phyloP scores from a whole-genome alignment of 2,888 invertebrate genomes.

The Drosophila falleni region DNA sequence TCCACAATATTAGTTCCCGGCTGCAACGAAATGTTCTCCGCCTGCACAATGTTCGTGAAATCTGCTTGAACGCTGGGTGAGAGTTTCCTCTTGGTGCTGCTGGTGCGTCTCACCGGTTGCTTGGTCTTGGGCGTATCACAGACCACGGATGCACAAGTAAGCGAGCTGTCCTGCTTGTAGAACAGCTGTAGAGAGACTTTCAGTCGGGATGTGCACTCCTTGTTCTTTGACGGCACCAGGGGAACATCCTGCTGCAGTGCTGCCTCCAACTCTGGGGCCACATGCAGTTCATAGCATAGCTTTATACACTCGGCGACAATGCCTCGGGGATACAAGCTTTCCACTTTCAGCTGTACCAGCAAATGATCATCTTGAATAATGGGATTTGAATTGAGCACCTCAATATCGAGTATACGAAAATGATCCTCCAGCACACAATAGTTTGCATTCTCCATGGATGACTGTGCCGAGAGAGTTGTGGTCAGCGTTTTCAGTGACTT shows the following conservation, averaged over 20 bases:
- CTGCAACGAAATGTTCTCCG: conserved; percentile 86
- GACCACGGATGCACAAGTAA: conserved; percentile 91
- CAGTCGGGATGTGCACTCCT: conserved; percentile 63
- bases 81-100: conserved; percentile 90
- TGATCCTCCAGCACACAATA: conserved; percentile 86
- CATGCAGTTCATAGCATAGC: conserved; percentile 88
- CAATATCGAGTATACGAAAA: conserved; percentile 85
- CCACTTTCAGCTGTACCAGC: conserved; percentile 87
- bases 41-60: conserved; percentile 88
- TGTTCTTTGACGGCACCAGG: conserved; percentile 49
- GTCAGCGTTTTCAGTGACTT: conserved; percentile 87
- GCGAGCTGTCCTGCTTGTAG: conserved; percentile 92
- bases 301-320: conserved; percentile 88
- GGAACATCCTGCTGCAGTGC: conserved; percentile 53
- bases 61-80: conserved; percentile 89
- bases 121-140: conserved; percentile 89
- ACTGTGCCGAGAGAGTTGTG: conserved; percentile 78
- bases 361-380: conserved; percentile 87
- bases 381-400: conserved; percentile 78
- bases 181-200: conserved; percentile 90
- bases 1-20: conserved; percentile 89
- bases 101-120: conserved; percentile 88
- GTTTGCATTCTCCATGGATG: conserved; percentile 83
- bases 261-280: conserved; percentile 72
- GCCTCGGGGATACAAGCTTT: conserved; percentile 89